Evolutionary conservation across 2,888 invertebrate species (phyloP).

Genomic region (Caenorhabditis parvicauda): DNA sequence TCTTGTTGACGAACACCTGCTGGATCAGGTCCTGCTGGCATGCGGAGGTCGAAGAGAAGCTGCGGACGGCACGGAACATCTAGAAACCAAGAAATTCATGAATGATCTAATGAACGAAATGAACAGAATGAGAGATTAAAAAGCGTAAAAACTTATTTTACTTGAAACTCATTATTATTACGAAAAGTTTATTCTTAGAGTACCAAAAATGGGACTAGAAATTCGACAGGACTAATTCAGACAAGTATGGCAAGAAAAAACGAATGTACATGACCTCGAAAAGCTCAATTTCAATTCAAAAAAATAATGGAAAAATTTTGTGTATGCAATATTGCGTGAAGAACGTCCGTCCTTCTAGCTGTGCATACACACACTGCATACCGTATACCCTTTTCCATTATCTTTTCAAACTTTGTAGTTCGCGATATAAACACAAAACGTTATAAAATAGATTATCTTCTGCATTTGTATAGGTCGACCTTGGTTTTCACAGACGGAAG

Average conservation of each 20-base stretch:
- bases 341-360: constrained; percentile 25
- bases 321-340: no score
- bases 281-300: neutral
- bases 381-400: constrained; percentile 19
- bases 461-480: no score
- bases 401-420: no score
- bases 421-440: no score
- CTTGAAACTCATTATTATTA: no score
- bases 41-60: constrained; percentile 37
- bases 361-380: constrained; percentile 23
- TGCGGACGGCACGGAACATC: constrained; percentile 42
- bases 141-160: neutral
- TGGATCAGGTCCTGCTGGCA: constrained; percentile 53
- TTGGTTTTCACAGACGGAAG: constrained; percentile 19
- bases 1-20: constrained; percentile 57
- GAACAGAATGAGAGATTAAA: neutral
- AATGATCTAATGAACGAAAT: neutral
- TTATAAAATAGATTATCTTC: no score
- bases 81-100: constrained; percentile 2
- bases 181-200: no score
- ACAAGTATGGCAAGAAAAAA: neutral
- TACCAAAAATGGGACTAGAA: no score
- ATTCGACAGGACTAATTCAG: no score
- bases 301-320: neutral
- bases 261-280: neutral